Base-by-base conservation (phyloP, 2,888 invertebrate species). In the Crocallis elinguaria region DNA sequence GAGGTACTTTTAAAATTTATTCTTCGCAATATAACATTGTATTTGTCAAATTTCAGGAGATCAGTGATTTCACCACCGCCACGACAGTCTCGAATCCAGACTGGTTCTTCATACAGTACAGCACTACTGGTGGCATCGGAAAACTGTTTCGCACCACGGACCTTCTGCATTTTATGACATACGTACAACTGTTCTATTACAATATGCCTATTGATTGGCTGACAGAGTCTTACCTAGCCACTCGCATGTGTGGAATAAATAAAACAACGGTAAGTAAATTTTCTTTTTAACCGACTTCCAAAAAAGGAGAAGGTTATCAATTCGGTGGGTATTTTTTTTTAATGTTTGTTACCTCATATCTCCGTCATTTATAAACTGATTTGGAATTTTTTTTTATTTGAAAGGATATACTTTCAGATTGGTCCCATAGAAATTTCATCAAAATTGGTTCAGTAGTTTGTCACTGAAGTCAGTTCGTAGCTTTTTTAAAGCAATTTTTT, bases 121-220 rank as follows among this genome's bases (percentile, higher is more conserved):
- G 98, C 77, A 95, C 96, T 57, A 93, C 98, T 2, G 99, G 99
- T 25, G 99, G 98, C 74, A 99, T 99, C 66, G 98, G 98, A 93
- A 97, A 97, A 92, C 93, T 99, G 92, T 98, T 99, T 84, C 96
- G 96, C 74, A 96, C 97, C 12, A 94, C 95, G 0, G 97, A 98
- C 75, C 87, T 99, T 14, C 95, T 96, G 0, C 95, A 95, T 92
- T 92, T 99, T 57, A 95, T 98, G 29, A 96, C 97, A 64, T 99
- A 98, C 84, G 96, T 99, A 71, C 95, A 99, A 78, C 95, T 99
- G 94, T 99, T 99, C 81, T 97, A 98, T 86, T 95, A 95, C 75
- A 98, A 98, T 75, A 98, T 98, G 88, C 99, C 99, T 0, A 98
- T 98, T 0, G 99, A 99, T 79, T 99, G 99, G 99, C 92, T 99